phyloP scores from a whole-genome alignment of 2,888 invertebrate species.

The Pristionchus arcanus region DNA sequence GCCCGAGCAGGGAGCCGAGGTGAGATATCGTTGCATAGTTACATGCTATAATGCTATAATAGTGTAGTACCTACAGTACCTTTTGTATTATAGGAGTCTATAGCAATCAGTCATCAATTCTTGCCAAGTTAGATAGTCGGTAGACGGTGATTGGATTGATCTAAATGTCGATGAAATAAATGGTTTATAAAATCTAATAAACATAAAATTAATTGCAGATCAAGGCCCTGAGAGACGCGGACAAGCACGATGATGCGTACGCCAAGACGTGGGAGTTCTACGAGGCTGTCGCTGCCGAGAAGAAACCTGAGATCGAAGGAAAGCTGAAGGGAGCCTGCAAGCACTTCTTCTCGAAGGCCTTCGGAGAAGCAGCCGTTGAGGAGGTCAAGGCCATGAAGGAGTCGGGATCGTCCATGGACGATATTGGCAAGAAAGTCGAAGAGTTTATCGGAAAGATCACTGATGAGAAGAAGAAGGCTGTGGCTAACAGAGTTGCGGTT shows the following conservation, averaged over 20 bases:
- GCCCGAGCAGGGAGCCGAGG: slow-evolving; percentile 50
- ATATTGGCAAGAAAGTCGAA: slow-evolving; percentile 12
- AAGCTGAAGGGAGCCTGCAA: slow-evolving; percentile 64
- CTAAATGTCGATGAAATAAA: too few relatives aligned
- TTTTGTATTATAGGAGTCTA: too few relatives aligned
- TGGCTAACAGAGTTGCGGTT: not conserved
- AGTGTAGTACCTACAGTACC: too few relatives aligned
- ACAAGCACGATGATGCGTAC: slow-evolving; percentile 51
- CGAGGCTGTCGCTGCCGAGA: slow-evolving; percentile 55
- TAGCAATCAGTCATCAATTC: too few relatives aligned
- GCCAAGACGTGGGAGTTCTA: slow-evolving; percentile 59
- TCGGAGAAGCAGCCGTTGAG: slow-evolving; percentile 66
- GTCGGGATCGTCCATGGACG: slow-evolving; percentile 60
- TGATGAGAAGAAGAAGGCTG: slow-evolving; percentile 40
- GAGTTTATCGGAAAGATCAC: slow-evolving; percentile 57
- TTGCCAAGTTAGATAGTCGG: too few relatives aligned
- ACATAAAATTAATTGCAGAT: slow-evolving; percentile 2
- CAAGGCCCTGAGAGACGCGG: slow-evolving; percentile 46
- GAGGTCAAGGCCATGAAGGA: slow-evolving; percentile 68
- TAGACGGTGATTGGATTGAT: too few relatives aligned
- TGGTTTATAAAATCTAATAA: too few relatives aligned
- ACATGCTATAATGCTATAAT: too few relatives aligned
- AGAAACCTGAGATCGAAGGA: slow-evolving; percentile 57
- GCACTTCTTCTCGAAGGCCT: slow-evolving; percentile 59
- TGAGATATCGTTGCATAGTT: too few relatives aligned